Percentiles rank a stretch among this genome's conserved stretches.
These are phyloP conservation scores for Pseudomyrmex sp. DNA, from an alignment of 1,140 invertebrate genomes.

Conservation along the genomic window DNA sequence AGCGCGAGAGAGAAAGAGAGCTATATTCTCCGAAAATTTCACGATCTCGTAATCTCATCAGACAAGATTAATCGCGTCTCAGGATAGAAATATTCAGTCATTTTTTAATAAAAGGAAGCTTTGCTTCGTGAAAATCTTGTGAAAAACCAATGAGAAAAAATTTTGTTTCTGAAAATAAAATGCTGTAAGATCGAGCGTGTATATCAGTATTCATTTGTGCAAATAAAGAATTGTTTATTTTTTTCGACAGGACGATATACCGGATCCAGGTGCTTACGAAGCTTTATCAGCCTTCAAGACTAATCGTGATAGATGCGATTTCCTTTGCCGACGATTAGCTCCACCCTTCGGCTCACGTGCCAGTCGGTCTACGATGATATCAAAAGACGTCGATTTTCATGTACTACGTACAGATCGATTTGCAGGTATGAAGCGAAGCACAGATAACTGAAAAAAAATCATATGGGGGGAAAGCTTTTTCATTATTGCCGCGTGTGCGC, in stretches of 20 bases:
- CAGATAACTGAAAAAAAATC: neutral
- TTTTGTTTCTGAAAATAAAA: neutral
- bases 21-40: neutral
- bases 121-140: too few species aligned
- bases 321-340: constrained; percentile 34
- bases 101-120: too few species aligned
- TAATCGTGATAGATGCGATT: constrained; percentile 68
- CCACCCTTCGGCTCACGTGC: constrained; percentile 55
- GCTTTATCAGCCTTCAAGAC: constrained; percentile 66
- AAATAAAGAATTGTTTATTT: constrained; percentile 37
- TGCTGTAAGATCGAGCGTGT: constrained; percentile 36
- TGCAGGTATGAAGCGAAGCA: constrained; percentile 55
- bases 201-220: constrained; percentile 19
- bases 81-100: neutral
- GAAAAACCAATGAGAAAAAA: too few species aligned
- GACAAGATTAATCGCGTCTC: neutral
- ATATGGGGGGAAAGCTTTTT: neutral
- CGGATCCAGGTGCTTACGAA: constrained; percentile 68
- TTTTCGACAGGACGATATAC: constrained; percentile 54
- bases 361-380: constrained; percentile 32
- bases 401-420: neutral
- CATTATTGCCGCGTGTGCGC: constrained; percentile 17
- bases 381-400: neutral
- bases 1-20: neutral
- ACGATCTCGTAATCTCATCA: neutral